phyloP scores from a whole-genome alignment of 2,113 vertebrate genomes.

The Tenrec ecaudatus region DNA sequence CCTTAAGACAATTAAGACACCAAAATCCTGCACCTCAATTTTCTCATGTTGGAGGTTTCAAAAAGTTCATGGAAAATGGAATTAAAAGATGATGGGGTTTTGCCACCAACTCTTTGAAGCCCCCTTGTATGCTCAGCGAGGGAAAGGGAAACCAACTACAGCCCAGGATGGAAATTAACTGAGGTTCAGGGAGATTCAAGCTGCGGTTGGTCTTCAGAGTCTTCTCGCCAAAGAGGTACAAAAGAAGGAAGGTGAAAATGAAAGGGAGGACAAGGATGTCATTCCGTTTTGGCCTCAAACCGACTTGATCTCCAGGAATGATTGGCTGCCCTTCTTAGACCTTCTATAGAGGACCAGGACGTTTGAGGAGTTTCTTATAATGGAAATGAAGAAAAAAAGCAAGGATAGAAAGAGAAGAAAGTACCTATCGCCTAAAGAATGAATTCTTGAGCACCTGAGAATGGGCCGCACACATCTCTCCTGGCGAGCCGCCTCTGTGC shows the following conservation, averaged over 20 bases:
- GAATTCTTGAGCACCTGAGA: conserved; percentile 34
- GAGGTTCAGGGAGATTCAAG: conserved; percentile 46
- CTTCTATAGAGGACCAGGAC: background rate
- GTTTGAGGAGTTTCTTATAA: background rate
- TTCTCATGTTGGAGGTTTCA: background rate
- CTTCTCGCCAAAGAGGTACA: background rate
- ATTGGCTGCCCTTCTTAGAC: background rate
- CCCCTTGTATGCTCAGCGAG: conserved; percentile 19
- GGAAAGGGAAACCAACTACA: background rate
- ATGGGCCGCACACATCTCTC: conserved; percentile 21
- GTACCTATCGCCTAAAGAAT: background rate
- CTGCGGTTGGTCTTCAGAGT: conserved; percentile 16
- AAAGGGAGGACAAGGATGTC: conserved; percentile 31
- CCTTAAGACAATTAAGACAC: conserved; percentile 51
- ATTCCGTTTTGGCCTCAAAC: background rate
- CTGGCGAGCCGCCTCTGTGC: conserved; percentile 8
- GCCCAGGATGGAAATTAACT: conserved; percentile 51
- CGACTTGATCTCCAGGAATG: background rate
- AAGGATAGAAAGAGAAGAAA: conserved; percentile 6
- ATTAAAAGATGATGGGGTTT: no score
- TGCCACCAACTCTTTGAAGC: no score
- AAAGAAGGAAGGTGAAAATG: conserved; percentile 66
- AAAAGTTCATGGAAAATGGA: no score
- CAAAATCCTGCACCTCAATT: conserved; percentile 50
- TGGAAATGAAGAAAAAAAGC: conserved; percentile 30